Evolutionary conservation across 2,888 invertebrate species (phyloP).

Genomic region (Limenitis camilla): DNA sequence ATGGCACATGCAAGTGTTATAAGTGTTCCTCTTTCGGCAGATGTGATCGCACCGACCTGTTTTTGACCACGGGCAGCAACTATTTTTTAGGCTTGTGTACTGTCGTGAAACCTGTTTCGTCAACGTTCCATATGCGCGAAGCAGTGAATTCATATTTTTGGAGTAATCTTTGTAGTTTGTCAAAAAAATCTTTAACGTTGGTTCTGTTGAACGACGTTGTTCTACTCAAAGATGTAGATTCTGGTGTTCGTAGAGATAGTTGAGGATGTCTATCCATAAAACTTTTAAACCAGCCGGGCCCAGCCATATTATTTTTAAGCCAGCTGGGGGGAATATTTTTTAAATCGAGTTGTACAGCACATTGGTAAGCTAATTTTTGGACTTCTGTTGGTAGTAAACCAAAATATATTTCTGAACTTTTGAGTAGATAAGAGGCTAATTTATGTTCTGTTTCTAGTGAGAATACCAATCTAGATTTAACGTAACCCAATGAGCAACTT

Average conservation of each 20-base stretch:
- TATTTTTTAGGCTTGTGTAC: conserved; percentile 27
- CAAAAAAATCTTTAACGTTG: neutral
- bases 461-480: too few relatives aligned
- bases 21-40: conserved; percentile 26
- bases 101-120: conserved; percentile 26
- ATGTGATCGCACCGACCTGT: conserved; percentile 25
- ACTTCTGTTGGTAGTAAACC: conserved; percentile 15
- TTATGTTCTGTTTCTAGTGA: too few relatives aligned
- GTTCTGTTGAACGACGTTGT: neutral
- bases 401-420: conserved; percentile 12
- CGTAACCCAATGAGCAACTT: conserved; percentile 19
- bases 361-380: conserved; percentile 18
- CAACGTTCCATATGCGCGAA: conserved; percentile 27
- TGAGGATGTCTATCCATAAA: neutral
- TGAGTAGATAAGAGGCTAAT: too few relatives aligned
- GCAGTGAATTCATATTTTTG: conserved; percentile 23
- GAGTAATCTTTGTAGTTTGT: conserved; percentile 16
- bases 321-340: conserved; percentile 1
- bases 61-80: conserved; percentile 12
- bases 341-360: conserved; percentile 1
- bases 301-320: conserved; percentile 1
- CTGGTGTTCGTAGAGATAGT: neutral
- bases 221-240: neutral
- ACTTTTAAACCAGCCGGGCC: neutral
- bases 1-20: conserved; percentile 22